Conservation (phyloP, 1,140 invertebrate species). For the Nephila pilipes region DNA sequence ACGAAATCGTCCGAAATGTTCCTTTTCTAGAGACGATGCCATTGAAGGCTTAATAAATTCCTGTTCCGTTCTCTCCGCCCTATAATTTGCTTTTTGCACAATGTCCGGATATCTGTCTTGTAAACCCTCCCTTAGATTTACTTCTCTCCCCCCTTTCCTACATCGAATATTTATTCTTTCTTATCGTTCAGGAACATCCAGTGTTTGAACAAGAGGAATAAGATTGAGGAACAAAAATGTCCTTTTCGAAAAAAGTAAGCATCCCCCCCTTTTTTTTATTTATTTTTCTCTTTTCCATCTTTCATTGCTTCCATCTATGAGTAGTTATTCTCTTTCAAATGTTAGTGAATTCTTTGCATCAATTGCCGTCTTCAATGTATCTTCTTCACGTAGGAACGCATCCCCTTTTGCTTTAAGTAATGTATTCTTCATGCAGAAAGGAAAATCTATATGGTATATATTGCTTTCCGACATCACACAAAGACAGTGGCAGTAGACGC, state of each 20-base stretch:
- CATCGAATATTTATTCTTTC: slow-evolving; percentile 52
- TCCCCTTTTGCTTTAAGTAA: neutral
- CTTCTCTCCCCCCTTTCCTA: neutral
- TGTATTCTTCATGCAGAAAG: neutral
- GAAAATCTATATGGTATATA: neutral
- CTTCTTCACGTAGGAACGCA: neutral
- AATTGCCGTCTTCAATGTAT: neutral
- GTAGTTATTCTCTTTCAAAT: neutral
- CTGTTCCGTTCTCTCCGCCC: slow-evolving; percentile 41
- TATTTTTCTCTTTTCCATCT: no score
- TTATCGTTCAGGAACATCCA: slow-evolving; percentile 66
- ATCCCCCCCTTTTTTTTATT: neutral
- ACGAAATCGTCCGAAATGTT: slow-evolving; percentile 54
- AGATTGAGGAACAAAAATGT: slow-evolving; percentile 52
- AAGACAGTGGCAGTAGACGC: neutral
- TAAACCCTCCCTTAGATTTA: neutral
- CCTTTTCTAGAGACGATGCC: slow-evolving; percentile 35
- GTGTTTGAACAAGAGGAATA: slow-evolving; percentile 55
- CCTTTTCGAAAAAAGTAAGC: neutral
- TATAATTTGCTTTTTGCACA: slow-evolving; percentile 68
- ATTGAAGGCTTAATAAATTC: slow-evolving; percentile 73
- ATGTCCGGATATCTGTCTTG: slow-evolving; percentile 59
- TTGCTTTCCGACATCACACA: neutral
- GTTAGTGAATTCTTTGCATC: neutral
- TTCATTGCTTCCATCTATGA: neutral